Percentiles rank a stretch among this genome's conserved stretches.
phyloP scores from a whole-genome alignment of 2,797 vertebrate species.

The Schizopygopsis pylzovi region DNA sequence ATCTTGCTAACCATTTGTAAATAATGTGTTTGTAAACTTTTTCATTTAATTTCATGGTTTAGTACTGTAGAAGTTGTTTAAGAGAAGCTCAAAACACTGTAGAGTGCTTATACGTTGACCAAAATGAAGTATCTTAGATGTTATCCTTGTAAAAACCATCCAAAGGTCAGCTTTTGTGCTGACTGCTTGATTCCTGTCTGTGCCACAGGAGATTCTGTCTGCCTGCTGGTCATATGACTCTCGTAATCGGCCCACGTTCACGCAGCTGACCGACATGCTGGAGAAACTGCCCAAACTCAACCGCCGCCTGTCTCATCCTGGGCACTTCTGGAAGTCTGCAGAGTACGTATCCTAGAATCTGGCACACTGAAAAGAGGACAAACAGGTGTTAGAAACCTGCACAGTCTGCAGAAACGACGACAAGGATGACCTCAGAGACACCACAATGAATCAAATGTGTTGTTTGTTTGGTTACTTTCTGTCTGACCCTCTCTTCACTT shows the following conservation, averaged over 20 bases:
- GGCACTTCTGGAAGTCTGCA: conserved; percentile 99
- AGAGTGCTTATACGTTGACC: not conserved
- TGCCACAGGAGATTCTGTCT: conserved; percentile 91
- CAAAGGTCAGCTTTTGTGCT: not conserved
- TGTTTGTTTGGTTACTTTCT: not conserved
- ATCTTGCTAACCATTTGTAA: not conserved
- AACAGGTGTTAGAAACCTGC: conserved; percentile 8
- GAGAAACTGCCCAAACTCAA: conserved; percentile 98
- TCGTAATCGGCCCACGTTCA: conserved; percentile 90
- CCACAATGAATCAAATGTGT: not conserved
- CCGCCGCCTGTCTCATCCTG: conserved; percentile 94
- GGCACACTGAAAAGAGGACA: conserved; percentile 4
- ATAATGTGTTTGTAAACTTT: not conserved
- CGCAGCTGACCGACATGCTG: conserved; percentile 94
- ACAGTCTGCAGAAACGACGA: conserved; percentile 63
- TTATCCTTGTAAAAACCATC: not conserved
- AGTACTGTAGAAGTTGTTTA: not conserved
- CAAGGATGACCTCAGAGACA: conserved; percentile 56
- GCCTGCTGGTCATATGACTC: conserved; percentile 94
- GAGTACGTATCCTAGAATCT: conserved; percentile 88
- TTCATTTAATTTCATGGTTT: not conserved
- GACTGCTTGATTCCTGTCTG: conserved; percentile 26
- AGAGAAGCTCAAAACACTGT: not conserved
- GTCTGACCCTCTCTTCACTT: not conserved
- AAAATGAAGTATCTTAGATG: not conserved